These are phyloP conservation scores for Malthinus seriepunctatus DNA, from an alignment of 2,888 invertebrate species.

Conservation along the genomic window DNA sequence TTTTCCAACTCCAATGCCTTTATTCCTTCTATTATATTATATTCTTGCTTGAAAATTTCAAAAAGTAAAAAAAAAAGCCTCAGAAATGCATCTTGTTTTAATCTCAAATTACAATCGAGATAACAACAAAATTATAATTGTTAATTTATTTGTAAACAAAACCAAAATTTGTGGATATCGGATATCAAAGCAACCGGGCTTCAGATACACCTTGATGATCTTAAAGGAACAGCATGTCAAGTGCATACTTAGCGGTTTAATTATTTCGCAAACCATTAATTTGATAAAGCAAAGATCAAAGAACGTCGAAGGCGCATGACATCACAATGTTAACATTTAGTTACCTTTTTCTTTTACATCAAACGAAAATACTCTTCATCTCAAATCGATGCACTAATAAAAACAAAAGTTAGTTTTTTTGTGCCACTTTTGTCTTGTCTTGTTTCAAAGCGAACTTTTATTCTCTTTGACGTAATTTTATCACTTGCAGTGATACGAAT, in stretches of 20 bases:
- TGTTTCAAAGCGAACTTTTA: too few relatives aligned
- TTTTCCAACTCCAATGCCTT: conserved; percentile 14
- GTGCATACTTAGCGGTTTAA: conserved; percentile 29
- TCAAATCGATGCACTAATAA: too few relatives aligned
- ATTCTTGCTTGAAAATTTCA: neutral
- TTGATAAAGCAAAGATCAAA: conserved; percentile 29
- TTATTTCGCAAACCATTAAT: conserved; percentile 30
- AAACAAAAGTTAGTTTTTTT: too few relatives aligned
- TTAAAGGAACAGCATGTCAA: conserved; percentile 21
- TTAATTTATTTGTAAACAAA: neutral
- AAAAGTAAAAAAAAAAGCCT: too few relatives aligned
- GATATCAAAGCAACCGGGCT: conserved; percentile 12
- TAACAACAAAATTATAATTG: too few relatives aligned
- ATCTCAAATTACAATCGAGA: too few relatives aligned
- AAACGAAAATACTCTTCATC: too few relatives aligned
- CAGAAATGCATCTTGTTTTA: too few relatives aligned
- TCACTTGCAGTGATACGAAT: too few relatives aligned
- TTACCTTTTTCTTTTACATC: neutral
- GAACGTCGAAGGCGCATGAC: conserved; percentile 15
- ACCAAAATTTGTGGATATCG: neutral
- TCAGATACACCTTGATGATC: conserved; percentile 18
- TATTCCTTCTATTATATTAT: conserved; percentile 2
- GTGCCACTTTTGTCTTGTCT: too few relatives aligned
- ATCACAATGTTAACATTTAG: conserved; percentile 11
- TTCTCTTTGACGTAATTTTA: too few relatives aligned